These are phyloP conservation scores for Glareola pratincola DNA, from an alignment of 2,113 vertebrate genomes.

Conservation along the genomic window DNA sequence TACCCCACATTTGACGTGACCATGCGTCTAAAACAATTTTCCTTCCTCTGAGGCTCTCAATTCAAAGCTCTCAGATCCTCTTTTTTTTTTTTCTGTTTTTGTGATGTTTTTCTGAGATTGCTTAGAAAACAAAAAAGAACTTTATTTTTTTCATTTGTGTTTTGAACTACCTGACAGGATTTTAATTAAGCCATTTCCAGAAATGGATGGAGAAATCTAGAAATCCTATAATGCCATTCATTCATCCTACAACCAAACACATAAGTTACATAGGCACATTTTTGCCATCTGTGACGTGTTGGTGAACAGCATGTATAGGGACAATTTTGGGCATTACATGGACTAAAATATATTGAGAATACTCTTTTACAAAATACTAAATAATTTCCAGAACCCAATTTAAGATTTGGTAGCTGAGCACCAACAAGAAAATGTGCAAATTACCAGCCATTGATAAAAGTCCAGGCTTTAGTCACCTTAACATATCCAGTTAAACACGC, in stretches of 20 bases:
- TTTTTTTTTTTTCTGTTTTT: neutral
- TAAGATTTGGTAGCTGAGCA: neutral
- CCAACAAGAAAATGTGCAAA: neutral
- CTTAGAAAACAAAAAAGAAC: neutral
- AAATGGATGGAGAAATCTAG: neutral
- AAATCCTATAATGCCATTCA: neutral
- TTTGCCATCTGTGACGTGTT: neutral
- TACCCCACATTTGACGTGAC: neutral
- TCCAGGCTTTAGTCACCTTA: neutral
- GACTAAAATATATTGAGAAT: neutral
- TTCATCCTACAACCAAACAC: neutral
- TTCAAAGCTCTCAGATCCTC: neutral
- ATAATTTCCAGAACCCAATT: neutral
- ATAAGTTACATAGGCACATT: neutral
- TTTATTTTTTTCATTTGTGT: neutral
- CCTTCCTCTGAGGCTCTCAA: neutral
- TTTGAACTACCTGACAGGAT: neutral
- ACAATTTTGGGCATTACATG: neutral
- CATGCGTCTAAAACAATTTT: neutral
- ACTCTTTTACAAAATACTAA: neutral
- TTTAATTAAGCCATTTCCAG: neutral
- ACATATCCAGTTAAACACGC: neutral
- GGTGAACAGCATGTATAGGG: neutral
- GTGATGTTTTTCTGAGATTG: neutral
- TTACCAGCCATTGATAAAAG: neutral